phyloP scores from a whole-genome alignment of 2,113 vertebrate species.

The Mastomys coucha region DNA sequence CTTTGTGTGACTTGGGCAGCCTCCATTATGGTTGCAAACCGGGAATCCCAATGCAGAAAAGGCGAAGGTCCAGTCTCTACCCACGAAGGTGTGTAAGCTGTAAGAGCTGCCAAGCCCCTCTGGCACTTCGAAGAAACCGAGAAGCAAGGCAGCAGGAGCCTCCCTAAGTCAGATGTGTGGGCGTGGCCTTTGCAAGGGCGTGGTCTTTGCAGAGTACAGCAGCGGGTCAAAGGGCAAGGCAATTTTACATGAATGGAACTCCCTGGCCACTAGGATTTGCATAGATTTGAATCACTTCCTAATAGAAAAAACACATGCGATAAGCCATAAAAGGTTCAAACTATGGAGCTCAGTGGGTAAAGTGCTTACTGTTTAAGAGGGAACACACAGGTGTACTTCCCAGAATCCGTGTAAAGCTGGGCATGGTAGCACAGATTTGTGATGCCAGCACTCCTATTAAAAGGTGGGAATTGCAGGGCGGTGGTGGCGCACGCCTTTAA shows the following conservation, averaged over 20 bases:
- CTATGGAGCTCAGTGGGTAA: neutral
- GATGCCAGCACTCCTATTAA: neutral
- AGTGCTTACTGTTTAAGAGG: neutral
- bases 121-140: neutral
- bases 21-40: neutral
- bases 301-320: neutral
- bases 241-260: neutral
- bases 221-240: neutral
- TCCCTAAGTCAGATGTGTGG: neutral
- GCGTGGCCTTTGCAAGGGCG: neutral
- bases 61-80: neutral
- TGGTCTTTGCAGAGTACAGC: neutral
- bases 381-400: neutral
- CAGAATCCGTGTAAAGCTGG: neutral
- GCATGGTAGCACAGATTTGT: neutral
- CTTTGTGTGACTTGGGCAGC: neutral
- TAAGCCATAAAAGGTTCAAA: neutral
- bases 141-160: neutral
- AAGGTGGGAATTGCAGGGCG: too few relatives aligned
- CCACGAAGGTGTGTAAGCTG: neutral
- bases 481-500: too few relatives aligned
- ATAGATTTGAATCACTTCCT: neutral
- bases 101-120: neutral
- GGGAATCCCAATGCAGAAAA: constrained; percentile 4
- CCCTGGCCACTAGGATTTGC: neutral